phyloP scores from a whole-genome alignment of 2,888 invertebrate species.

The Tyria jacobaeae region DNA sequence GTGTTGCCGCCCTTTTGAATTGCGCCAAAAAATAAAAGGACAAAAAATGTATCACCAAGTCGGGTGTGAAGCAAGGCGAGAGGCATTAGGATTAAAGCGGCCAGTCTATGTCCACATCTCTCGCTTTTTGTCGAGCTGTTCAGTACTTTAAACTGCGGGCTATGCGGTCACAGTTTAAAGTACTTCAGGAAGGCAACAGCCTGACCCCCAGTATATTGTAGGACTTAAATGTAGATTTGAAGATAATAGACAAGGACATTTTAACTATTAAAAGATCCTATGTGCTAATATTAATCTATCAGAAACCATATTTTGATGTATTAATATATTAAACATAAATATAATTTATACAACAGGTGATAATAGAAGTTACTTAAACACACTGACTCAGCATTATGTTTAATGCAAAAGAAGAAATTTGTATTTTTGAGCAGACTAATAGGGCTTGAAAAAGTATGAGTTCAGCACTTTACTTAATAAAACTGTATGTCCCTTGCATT shows the following conservation, averaged over 20 bases:
- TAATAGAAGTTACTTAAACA: background rate
- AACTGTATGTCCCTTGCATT: background rate
- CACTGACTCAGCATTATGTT: background rate
- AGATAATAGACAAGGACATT: background rate
- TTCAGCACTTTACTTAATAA: background rate
- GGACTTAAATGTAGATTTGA: background rate
- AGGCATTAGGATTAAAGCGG: too few species aligned
- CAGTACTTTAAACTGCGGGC: too few species aligned
- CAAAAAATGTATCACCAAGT: too few species aligned
- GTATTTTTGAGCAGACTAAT: background rate
- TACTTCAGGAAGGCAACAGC: too few species aligned
- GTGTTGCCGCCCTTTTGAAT: too few species aligned
- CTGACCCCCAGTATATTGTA: background rate
- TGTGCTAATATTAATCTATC: background rate
- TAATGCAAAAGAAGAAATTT: background rate
- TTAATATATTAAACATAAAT: background rate
- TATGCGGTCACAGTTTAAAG: too few species aligned
- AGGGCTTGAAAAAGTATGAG: background rate
- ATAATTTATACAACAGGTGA: background rate
- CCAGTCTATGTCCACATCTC: too few species aligned
- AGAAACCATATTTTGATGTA: background rate
- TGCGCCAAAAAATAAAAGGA: too few species aligned
- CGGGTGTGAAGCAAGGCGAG: too few species aligned
- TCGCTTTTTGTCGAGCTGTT: too few species aligned
- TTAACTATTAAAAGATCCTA: background rate